Base-by-base conservation (phyloP, 2,797 vertebrate species). In the Lutjanus argentimaculatus region DNA sequence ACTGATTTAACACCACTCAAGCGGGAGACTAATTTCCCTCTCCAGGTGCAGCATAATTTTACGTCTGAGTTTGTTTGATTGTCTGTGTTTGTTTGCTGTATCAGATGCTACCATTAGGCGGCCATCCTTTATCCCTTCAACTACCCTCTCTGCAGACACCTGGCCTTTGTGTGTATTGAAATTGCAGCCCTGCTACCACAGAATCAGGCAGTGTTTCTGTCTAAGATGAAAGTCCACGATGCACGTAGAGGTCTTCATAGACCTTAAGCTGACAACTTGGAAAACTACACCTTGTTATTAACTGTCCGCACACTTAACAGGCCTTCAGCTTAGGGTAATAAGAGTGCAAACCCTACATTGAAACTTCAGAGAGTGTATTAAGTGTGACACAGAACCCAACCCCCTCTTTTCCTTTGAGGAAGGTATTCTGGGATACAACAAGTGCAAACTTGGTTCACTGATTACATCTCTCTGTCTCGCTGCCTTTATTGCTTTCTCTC, bases 211-310 rank as follows among this genome's bases (percentile, higher is more conserved):
- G 36, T 79, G 89, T 87, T 87, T 90, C 89, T 89, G 89, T 79
- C 83, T 85, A 62, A 95, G 92, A 96, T 96, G 93, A 96, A 96
- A 96, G 95, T 90, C 93, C 87, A 70, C 88, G 55, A 79, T 89
- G 86, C 90, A 93, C 92, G 89, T 63, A 76, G 79, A 93, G 90
- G 87, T 93, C 92, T 95, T 95, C 92, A 94, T 92, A 94, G 92
- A 94, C 90, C 90, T 91, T 93, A 93, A 92, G 90, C 94, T 95
- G 95, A 95, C 91, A 93, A 92, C 90, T 88, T 80, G 80, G 92
- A 92, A 91, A 93, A 80, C 93, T 89, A 87, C 83, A 94, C 95
- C 95, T 93, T 94, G 93, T 95, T 92, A 96, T 96, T 96, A 95
- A 87, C 71, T 91, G 91, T 92, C 93, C 94, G 66, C 91, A 92